Base-by-base conservation (phyloP, 2,113 vertebrate species). In the Sphaerodactylus townsendi region DNA sequence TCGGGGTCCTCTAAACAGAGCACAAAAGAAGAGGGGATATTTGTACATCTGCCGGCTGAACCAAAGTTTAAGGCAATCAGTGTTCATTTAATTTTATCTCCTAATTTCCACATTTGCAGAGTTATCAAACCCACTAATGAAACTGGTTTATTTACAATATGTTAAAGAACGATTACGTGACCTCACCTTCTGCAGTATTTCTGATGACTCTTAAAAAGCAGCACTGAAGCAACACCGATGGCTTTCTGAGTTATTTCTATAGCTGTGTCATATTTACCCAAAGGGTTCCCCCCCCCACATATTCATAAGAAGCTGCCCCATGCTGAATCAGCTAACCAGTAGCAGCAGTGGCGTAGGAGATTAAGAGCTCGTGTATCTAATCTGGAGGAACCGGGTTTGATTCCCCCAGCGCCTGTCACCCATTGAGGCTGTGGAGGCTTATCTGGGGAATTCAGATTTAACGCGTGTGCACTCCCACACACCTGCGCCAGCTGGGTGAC, bases 41-140 rank as follows among this genome's bases (percentile, higher is more conserved):
- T 56, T 53, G 39, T 77, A 77, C 44, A 62, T 37, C 75, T 77
- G 50, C 53, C 59, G 25, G 19, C 50, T 33, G 56, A n/a, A 25
- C 33, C 23, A 76, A 56, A 23, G 33, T 46, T 56, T 39, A 59
- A 77, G 37, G 35, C 44, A 77, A 59, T 62, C 23, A 8, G 53
- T 39, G 53, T 39, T 77, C 59, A 77, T 62, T 77, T 77, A 77
- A 62, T 77, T 77, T 77, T 62, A 77, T 77, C 53, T 39, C 35
- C 53, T 41, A 28, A 39, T 77, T 77, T 76, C 74, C 48, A 76
- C 74, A 76, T 56, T 50, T 35, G 17, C n/a, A 56, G 23, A 71
- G 74, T 56, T 76, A 76, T 35, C 50, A 53, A 19, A 50, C 30
- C 53, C 46, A 50, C 46, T 48, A 74, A 74, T 74, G 72, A 30